Conservation (phyloP, 2,113 vertebrate species). For the Lampris incognitus region DNA sequence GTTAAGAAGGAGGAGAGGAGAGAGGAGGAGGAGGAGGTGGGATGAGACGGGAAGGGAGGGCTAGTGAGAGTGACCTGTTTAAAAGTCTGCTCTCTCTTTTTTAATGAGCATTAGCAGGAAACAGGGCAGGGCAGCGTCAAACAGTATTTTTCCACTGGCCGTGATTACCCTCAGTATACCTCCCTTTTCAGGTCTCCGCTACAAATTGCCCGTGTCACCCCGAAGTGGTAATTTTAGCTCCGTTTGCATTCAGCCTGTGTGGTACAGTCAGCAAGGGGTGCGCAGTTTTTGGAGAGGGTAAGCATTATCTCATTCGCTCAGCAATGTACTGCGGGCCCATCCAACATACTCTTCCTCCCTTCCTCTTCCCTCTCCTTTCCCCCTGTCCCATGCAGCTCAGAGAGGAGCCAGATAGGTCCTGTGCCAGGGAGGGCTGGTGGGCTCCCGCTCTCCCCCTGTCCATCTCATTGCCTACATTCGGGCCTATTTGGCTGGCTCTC, state of each 20-base stretch:
- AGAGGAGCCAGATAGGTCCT: conserved; percentile 62
- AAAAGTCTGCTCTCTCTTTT: conserved; percentile 77
- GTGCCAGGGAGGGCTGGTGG: conserved; percentile 70
- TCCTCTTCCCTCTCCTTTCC: conserved; percentile 13
- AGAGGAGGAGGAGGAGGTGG: conserved; percentile 10
- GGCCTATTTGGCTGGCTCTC: conserved; percentile 64
- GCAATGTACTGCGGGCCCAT: conserved; percentile 34
- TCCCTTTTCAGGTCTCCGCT: conserved; percentile 75
- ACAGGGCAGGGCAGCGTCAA: conserved; percentile 79
- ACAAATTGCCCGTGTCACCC: conserved; percentile 80
- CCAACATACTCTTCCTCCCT: conserved; percentile 16
- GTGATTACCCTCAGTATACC: conserved; percentile 74
- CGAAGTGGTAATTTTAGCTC: conserved; percentile 78
- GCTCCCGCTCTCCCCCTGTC: conserved; percentile 50
- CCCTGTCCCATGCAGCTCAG: conserved; percentile 53
- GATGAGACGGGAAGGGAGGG: conserved; percentile 55
- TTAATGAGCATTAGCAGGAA: conserved; percentile 75
- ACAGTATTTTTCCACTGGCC: conserved; percentile 77
- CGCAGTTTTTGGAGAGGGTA: conserved; percentile 56
- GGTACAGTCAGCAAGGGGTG: conserved; percentile 66
- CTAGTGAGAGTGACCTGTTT: conserved; percentile 79
- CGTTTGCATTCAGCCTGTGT: conserved; percentile 73
- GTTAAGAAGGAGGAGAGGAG: conserved; percentile 48
- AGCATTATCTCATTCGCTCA: conserved; percentile 65
- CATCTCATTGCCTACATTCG: conserved; percentile 63